Evolutionary conservation across 1,140 invertebrate genomes (phyloP), one percentile per base, ranked within the genome.

Genomic region (Hylyphantes graminicola): DNA sequence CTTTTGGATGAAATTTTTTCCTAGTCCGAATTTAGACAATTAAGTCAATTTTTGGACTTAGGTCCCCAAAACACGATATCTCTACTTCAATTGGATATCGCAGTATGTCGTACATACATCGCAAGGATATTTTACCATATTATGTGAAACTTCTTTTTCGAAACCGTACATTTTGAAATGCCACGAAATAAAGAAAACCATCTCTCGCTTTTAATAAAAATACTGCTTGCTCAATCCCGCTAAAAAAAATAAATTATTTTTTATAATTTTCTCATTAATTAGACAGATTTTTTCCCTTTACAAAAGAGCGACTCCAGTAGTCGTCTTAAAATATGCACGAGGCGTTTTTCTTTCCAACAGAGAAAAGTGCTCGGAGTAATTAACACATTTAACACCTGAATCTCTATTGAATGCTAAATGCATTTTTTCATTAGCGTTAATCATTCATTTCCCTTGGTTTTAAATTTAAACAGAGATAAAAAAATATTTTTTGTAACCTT

Each of bases 391-490:
- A 79, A 79, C 77, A 79, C 77, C 48, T 79, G 57, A 79, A 68
- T 79, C 77, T 50, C 51, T 79, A 79, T 79, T 79, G 76, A 67
- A 79, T 79, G 77, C 77, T 79, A 79, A 79, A 79, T 79, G 77
- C 64, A 79, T 79, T 79, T 55, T 70, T 79, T 79, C 77, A 79
- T 79, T 79, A 79, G 77, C 70, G 77, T 70, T 79, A 79, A 79
- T 79, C 77, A 79, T 79, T 68, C 70, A 64, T 54, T 64, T 57
- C 53, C 35, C 50, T 48, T 64, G 77, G 70, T 79, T 79, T 79
- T 79, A 79, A 79, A 68, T 79, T 21, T 57, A 8, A 17, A 54
- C 7, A 65, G 12, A 70, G 59, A 79, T 21, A 77, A 78, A 65
- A 17, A 19, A 21, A n/a, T 13, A n/a, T 9, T 48, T 64, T 65